Base-by-base conservation (phyloP, 2,113 vertebrate species). In the Hydrochoerus hydrochaeris region DNA sequence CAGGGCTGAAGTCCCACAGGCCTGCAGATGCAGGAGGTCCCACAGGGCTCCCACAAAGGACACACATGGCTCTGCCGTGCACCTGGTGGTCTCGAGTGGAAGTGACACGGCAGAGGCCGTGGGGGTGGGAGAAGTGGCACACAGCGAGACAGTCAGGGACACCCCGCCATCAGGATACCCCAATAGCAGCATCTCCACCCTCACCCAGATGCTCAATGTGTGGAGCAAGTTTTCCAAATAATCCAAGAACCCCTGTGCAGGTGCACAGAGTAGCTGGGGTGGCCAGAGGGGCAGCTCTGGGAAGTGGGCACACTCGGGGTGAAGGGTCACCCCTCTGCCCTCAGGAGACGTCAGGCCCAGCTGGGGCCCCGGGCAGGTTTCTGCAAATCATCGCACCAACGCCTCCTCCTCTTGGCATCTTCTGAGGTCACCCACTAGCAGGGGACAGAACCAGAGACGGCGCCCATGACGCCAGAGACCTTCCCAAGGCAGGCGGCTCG, bases 261-360 rank as follows among this genome's bases (percentile, higher is more conserved):
- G 46, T 9, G 58, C 35, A 0, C 38, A 0, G 0, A 35, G 17
- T 2, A 1, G 57, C 24, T 7, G 0, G 3, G 30, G 41, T 0
- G 0, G 13, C 14, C 38, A 14, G 26, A 82, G 20, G 5, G 6
- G 3, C 8, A 3, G 80, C 69, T 19, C 24, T 0, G 8, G 19
- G 63, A 4, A 1, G 35, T 19, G 63, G 2, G 1, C 2, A 4
- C 38, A 57, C 20, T 30, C 16, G 1, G 4, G 32, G 9, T 0
- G 30, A 52, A 26, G 71, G 41, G 71, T 2, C 22, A 1, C n/a
- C 35, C 67, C 67, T 71, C 67, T 9, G n/a, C 20, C 69, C 69
- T 41, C 69, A 4, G 69, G n/a, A 73, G 69, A 38, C 3, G 69
- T 24, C n/a, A 73, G 67, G 20, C 13, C 24, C 1, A 5, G 54